Base-by-base conservation (phyloP, 2,888 invertebrate genomes). In the Corbicula japonica region DNA sequence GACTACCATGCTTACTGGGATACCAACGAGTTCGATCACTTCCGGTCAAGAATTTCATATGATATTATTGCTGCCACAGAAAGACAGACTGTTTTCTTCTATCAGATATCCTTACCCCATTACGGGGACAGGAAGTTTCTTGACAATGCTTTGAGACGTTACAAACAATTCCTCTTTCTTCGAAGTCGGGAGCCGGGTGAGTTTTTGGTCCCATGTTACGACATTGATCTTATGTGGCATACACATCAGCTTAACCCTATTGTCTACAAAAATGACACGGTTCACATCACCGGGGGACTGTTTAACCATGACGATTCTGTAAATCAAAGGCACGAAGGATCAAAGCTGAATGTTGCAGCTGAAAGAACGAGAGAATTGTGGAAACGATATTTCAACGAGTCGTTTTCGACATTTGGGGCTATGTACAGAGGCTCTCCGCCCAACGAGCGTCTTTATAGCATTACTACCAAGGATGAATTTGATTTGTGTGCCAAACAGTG, bases 151-250 rank as follows among this genome's bases (percentile, higher is more conserved):
- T 84, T 94, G 44, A 76, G 86, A 15, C 88, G 93, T 5, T 94
- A 94, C 86, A 89, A 91, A 76, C 91, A 92, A 84, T 94, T 93
- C 80, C 85, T 94, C 23, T 89, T 90, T 73, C 86, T 94, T 58
- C 94, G 94, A 84, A 89, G 91, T 76, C 89, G 91, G 32, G 91
- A 94, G 81, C 90, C 93, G 2, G 92, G 91, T 26, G 90, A 92
- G 72, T 94, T 94, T 82, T 87, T 94, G 23, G 94, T 94, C 23
- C 94, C 94, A 0, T 94, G 94, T 84, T 94, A 94, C 80, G 94
- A 94, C 84, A 94, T 94, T 80, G 94, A 94, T 84, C 86, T 94
- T 28, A 89, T 94, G 18, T 94, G 94, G 94, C 94, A 94, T 84
- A 90, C 94, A 1, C 94, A 94, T 87, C 94, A 94, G 87, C 91